These are phyloP conservation scores for Coenobita brevimanus DNA, from an alignment of 1,140 invertebrate genomes.

Conservation along the genomic window DNA sequence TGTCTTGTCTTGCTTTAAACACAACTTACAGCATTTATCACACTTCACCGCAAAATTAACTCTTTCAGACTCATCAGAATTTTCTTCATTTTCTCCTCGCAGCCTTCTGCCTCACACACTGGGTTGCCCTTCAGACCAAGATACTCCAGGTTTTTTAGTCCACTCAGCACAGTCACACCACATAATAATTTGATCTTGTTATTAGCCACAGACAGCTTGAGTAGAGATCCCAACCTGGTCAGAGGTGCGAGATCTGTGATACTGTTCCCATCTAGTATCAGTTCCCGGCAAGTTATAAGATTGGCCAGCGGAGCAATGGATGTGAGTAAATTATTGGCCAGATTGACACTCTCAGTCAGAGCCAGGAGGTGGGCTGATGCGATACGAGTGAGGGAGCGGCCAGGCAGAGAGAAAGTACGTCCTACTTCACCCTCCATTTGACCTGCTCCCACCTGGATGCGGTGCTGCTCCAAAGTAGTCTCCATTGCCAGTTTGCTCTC, in stretches of 20 bases:
- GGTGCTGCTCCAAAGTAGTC: slow-evolving; percentile 36
- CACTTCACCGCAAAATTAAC: slow-evolving; percentile 22
- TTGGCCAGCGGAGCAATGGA: slow-evolving; percentile 30
- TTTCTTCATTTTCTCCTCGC: slow-evolving; percentile 16
- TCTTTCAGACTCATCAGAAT: background rate
- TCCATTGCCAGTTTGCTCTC: slow-evolving; percentile 53
- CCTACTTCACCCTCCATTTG: slow-evolving; percentile 3
- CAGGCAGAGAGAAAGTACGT: slow-evolving; percentile 22
- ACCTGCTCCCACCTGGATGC: slow-evolving; percentile 2
- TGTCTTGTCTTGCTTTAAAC: too few relatives aligned
- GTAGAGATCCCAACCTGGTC: background rate
- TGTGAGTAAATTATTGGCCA: slow-evolving; percentile 24
- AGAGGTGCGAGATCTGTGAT: slow-evolving; percentile 35
- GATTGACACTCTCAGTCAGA: background rate
- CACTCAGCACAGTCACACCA: background rate
- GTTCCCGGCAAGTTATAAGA: slow-evolving; percentile 29
- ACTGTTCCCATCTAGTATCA: slow-evolving; percentile 40
- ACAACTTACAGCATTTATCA: too few relatives aligned
- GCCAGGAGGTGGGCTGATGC: slow-evolving; percentile 41
- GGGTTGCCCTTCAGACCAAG: slow-evolving; percentile 25
- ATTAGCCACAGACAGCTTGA: slow-evolving; percentile 19
- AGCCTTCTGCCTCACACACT: slow-evolving; percentile 21
- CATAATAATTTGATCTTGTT: slow-evolving; percentile 34
- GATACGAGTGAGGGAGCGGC: slow-evolving; percentile 7
- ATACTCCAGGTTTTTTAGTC: background rate